These are phyloP conservation scores for Epicauta chinensis DNA, from an alignment of 1,140 invertebrate species.

Conservation along the genomic window DNA sequence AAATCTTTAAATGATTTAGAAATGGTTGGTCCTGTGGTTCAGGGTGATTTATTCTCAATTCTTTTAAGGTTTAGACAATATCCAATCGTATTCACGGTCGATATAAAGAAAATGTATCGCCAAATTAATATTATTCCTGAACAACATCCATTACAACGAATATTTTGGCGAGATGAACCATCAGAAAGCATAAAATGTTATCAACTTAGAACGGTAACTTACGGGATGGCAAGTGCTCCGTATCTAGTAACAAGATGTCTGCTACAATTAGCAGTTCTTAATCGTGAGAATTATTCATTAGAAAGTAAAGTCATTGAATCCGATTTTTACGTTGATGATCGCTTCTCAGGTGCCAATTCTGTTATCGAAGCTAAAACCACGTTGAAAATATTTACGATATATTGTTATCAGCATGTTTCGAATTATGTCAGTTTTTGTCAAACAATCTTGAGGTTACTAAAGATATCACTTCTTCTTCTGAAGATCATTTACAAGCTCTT, in stretches of 20 bases:
- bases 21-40: conserved; percentile 38
- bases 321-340: conserved; percentile 2
- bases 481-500: no score
- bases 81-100: conserved; percentile 26
- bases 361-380: neutral
- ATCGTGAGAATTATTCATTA: conserved; percentile 17
- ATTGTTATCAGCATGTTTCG: no score
- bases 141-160: conserved; percentile 32
- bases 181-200: conserved; percentile 2
- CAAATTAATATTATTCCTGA: conserved; percentile 27
- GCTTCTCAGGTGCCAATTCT: neutral
- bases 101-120: conserved; percentile 42
- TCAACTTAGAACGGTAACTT: conserved; percentile 24
- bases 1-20: conserved; percentile 39
- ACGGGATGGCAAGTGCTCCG: conserved; percentile 22
- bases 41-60: conserved; percentile 36
- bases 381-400: no score
- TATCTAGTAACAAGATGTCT: conserved; percentile 2
- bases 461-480: no score
- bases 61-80: conserved; percentile 35
- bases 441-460: no score
- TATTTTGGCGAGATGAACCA: conserved; percentile 23
- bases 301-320: conserved; percentile 17
- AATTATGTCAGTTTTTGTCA: no score
- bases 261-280: neutral